These are phyloP conservation scores for Chondrilla cf. caribensis DNA, from an alignment of 37 sponge, comb jelly and placozoan species.

Conservation along the genomic window DNA sequence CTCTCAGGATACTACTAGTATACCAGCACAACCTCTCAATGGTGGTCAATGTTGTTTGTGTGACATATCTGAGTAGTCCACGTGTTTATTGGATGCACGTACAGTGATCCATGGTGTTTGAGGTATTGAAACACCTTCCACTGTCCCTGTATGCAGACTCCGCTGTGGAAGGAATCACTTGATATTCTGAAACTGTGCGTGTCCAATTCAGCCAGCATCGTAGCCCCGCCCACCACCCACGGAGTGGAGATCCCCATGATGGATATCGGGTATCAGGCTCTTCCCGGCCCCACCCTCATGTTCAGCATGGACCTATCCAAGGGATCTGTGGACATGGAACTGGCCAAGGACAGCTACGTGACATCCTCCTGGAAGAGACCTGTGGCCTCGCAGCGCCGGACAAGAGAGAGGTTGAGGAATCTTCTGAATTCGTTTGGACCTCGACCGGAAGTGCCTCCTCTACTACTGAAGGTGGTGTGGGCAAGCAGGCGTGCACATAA, in stretches of 20 bases:
- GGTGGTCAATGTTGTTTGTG: too few species aligned
- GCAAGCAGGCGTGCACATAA: too few species aligned
- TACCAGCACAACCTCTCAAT: too few species aligned
- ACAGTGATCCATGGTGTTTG: too few species aligned
- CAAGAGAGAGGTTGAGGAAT: conserved; percentile 56
- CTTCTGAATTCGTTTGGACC: conserved; percentile 71
- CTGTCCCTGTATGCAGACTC: conserved; percentile 37
- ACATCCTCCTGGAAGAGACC: conserved; percentile 60
- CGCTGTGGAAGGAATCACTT: conserved; percentile 63
- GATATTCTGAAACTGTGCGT: conserved; percentile 50
- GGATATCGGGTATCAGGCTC: conserved; percentile 66
- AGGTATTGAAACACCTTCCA: too few species aligned
- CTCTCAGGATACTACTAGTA: too few species aligned
- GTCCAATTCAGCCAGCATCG: conserved; percentile 60
- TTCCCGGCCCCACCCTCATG: conserved; percentile 82
- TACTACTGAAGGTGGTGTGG: too few species aligned
- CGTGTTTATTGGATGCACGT: too few species aligned
- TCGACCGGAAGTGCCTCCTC: conserved; percentile 21
- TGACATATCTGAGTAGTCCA: too few species aligned
- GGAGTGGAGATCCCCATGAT: conserved; percentile 42
- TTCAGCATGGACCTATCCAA: conserved; percentile 60
- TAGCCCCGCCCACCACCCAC: conserved; percentile 66
- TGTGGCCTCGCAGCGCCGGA: conserved; percentile 38
- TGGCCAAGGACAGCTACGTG: conserved; percentile 11
- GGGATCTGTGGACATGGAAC: conserved; percentile 52